Evolutionary conservation across 2,888 invertebrate species (phyloP), one percentile per base, ranked within the genome.

Genomic region (Pasiphila rectangulata): DNA sequence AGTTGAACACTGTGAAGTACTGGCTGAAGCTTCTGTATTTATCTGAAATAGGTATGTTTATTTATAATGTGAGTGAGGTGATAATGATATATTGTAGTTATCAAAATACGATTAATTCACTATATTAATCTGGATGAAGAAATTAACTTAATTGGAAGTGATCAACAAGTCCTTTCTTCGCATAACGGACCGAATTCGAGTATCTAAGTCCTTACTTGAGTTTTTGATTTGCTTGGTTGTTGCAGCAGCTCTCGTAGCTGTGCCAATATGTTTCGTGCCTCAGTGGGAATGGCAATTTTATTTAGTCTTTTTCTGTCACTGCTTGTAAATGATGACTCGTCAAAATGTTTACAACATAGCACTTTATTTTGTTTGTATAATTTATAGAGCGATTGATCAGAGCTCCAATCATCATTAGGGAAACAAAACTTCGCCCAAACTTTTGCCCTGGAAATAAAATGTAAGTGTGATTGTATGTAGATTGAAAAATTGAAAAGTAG

Each of bases 361-460:
- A 37, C 23, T 7, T 37, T 37, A 10, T 37, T 13, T 7, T 23
- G 24, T 5, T 12, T 12, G 13, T 21, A 15, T 15, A 35, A 21
- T 20, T 35, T 17, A 4, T 15, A 1, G 3, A 12, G 35, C 16
- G 37, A 29, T 34, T 41, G 20, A 37, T 46, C 32, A 3, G 50
- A 34, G 2, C 34, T 38, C 50, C 50, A 51, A 37, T 45, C 34
- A 2, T 32, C 46, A 51, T 49, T 19, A n/a, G 49, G 49, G 40
- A 42, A 51, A 42, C 45, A 45, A 34, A 20, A 46, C 21, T 6
- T 46, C 16, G 50, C 46, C 50, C 50, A 51, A 2, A 51, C 50
- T 38, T 32, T 37, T 25, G 49, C 49, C 40, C 49, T 49, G 30
- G 15, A 49, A 49, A 15, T 19, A n/a, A 20, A 39, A 19, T 12